A percentile compares a stretch with the other conserved stretches of the same genome.
phyloP scores from a whole-genome alignment of 2,888 invertebrate genomes.

The Caenorhabditis virilis region DNA sequence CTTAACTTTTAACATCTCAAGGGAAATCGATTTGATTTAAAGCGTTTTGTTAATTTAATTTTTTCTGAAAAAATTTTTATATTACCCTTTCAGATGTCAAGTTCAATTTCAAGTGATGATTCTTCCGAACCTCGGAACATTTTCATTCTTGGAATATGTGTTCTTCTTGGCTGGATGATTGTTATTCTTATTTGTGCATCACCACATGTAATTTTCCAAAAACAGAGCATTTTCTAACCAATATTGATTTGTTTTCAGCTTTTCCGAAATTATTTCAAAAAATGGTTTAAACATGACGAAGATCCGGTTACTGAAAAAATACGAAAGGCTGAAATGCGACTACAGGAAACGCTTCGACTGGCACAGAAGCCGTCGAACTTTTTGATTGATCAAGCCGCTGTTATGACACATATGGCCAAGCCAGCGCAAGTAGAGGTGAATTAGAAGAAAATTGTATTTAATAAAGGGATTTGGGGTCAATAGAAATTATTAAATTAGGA shows the following conservation, averaged over 20 bases:
- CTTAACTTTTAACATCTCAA: too few relatives aligned
- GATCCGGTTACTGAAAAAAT: slow-evolving; percentile 33
- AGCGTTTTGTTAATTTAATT: too few relatives aligned
- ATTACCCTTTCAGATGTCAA: neutral
- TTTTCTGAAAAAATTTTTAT: too few relatives aligned
- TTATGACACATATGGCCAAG: slow-evolving; percentile 30
- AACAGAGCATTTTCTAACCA: neutral
- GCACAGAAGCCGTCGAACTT: slow-evolving; percentile 48
- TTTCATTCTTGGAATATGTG: slow-evolving; percentile 59
- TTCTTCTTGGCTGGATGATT: slow-evolving; percentile 64
- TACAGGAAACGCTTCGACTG: slow-evolving; percentile 45
- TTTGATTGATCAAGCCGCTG: slow-evolving; percentile 43
- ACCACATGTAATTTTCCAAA: slow-evolving; percentile 56
- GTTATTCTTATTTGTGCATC: slow-evolving; percentile 65
- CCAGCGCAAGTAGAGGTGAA: neutral
- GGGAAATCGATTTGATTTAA: too few relatives aligned
- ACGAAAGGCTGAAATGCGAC: slow-evolving; percentile 41
- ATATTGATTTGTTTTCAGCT: slow-evolving; percentile 32
- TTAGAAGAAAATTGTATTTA: neutral
- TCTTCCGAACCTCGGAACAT: slow-evolving; percentile 45
- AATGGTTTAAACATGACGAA: slow-evolving; percentile 41
- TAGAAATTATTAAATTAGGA: neutral
- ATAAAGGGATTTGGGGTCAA: neutral
- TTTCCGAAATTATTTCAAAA: slow-evolving; percentile 48
- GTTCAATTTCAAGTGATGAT: slow-evolving; percentile 5